phyloP scores from a whole-genome alignment of 2,113 vertebrate species.

The Tupaia chinensis region DNA sequence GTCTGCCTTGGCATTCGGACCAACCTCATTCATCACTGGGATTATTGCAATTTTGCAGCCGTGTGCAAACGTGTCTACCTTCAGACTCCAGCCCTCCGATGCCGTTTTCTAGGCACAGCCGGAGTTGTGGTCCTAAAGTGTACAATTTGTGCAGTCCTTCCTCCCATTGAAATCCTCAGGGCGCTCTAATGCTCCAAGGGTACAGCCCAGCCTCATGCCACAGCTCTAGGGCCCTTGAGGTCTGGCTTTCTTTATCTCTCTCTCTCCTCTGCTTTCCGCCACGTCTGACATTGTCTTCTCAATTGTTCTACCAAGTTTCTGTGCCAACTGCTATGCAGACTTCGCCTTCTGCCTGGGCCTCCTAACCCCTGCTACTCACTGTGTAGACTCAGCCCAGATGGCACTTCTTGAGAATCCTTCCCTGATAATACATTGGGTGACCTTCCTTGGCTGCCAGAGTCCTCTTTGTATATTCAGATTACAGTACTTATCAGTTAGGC shows the following conservation, averaged over 20 bases:
- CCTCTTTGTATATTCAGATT: neutral
- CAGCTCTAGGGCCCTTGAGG: neutral
- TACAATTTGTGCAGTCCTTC: neutral
- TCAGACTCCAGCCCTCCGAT: neutral
- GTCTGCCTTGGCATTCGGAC: neutral
- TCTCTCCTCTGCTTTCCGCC: neutral
- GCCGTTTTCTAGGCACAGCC: neutral
- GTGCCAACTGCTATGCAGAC: no score
- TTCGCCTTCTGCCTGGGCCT: no score
- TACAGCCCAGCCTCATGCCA: neutral
- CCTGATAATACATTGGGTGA: neutral
- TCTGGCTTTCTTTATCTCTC: neutral
- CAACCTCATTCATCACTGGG: neutral
- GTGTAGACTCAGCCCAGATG: neutral
- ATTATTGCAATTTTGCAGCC: neutral
- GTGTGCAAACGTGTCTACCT: neutral
- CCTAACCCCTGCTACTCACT: neutral
- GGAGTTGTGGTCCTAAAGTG: neutral
- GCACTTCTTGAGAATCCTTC: neutral
- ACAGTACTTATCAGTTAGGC: neutral
- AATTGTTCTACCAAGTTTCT: neutral
- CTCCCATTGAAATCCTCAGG: neutral
- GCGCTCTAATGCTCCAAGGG: neutral
- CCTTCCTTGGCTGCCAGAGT: neutral
- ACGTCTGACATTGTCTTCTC: neutral